Evolutionary conservation across 2,797 vertebrate species (phyloP).

Genomic region (Melanitta fusca): DNA sequence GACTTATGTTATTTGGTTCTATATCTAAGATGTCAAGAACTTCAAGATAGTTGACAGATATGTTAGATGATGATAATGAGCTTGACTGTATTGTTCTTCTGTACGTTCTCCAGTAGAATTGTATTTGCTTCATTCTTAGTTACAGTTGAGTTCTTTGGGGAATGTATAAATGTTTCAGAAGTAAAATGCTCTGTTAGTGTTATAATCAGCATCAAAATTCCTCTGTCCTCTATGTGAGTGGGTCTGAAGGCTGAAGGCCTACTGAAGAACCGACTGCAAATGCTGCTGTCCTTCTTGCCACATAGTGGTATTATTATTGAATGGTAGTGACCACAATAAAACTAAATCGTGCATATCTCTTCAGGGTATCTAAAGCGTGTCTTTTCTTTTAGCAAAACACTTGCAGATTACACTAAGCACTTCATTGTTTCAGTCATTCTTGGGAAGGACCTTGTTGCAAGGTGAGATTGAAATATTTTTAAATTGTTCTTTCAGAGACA

Average conservation of each 20-base stretch:
- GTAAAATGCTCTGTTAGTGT: not conserved
- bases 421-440: conserved; percentile 93
- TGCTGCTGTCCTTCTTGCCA: not conserved
- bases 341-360: not conserved
- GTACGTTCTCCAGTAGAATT: not conserved
- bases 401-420: conserved; percentile 90
- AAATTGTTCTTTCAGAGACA: not conserved
- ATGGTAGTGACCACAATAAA: not conserved
- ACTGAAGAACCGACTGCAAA: not conserved
- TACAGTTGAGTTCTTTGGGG: accelerated
- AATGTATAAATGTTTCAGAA: not conserved
- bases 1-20: not conserved
- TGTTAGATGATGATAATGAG: not conserved
- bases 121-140: not conserved
- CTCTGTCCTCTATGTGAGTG: not conserved
- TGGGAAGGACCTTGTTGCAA: conserved; percentile 95
- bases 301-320: not conserved
- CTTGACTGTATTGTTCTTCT: not conserved
- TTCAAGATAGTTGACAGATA: not conserved
- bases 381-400: conserved; percentile 86
- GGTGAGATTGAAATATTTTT: conserved; percentile 79
- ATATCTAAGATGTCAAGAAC: not conserved
- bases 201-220: not conserved
- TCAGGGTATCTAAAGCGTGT: not conserved
- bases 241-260: not conserved